phyloP scores from a whole-genome alignment of 2,888 invertebrate genomes.

The Glaucopsyche alexis region DNA sequence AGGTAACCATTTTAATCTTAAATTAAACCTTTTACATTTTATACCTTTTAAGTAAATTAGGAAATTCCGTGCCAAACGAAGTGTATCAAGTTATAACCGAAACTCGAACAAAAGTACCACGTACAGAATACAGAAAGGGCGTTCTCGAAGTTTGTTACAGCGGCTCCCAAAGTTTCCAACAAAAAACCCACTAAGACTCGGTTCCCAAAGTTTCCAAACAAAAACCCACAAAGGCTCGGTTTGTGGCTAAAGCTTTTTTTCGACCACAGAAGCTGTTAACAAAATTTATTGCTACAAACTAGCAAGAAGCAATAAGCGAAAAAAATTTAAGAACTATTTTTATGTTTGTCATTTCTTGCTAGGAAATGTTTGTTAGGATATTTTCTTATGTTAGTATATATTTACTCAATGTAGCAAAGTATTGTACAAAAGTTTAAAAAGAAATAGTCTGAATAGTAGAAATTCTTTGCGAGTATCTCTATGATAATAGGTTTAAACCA shows the following conservation, averaged over 20 bases:
- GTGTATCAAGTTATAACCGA: conserved; percentile 12
- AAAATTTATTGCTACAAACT: neutral
- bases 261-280: neutral
- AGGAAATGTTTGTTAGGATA: too few species aligned
- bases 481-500: too few species aligned
- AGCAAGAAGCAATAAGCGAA: too few species aligned
- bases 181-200: conserved; percentile 14
- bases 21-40: conserved; percentile 11
- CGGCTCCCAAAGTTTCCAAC: conserved; percentile 5
- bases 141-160: neutral
- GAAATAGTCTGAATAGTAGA: too few species aligned
- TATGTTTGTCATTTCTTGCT: too few species aligned
- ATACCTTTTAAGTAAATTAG: conserved; percentile 17
- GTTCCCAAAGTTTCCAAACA: conserved; percentile 7
- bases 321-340: too few species aligned
- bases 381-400: too few species aligned
- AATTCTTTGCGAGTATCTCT: too few species aligned
- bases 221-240: neutral
- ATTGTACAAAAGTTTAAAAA: too few species aligned
- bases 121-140: conserved; percentile 13
- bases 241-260: neutral
- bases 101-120: neutral
- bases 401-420: too few species aligned
- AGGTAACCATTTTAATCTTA: neutral
- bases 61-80: conserved; percentile 6